phyloP scores from a whole-genome alignment of 2,888 invertebrate genomes.

The Ophion ventricosus region DNA sequence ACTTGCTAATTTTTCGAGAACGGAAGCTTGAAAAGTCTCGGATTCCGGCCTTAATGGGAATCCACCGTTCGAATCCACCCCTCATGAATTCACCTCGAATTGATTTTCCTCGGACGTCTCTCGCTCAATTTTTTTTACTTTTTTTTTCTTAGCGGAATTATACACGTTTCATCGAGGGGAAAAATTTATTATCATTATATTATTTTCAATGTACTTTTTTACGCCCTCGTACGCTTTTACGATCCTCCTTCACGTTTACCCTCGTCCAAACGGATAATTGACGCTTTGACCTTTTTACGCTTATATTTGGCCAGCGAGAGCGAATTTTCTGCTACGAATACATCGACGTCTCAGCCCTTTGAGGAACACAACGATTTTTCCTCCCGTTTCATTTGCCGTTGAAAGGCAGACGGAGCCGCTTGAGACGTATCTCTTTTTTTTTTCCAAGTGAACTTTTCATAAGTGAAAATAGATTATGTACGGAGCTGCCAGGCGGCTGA shows the following conservation, averaged over 20 bases:
- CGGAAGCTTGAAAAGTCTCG: slow-evolving; percentile 11
- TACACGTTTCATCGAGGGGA: background rate
- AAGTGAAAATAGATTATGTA: background rate
- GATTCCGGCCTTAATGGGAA: slow-evolving; percentile 52
- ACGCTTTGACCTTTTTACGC: background rate
- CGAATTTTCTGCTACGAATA: background rate
- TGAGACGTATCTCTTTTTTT: background rate
- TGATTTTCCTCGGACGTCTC: slow-evolving; percentile 14
- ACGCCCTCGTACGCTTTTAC: background rate
- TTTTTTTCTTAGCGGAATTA: slow-evolving; percentile 6
- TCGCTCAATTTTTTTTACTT: background rate
- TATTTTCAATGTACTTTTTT: background rate
- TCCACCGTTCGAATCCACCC: slow-evolving; percentile 26
- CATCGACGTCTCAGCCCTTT: background rate
- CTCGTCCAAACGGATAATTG: background rate
- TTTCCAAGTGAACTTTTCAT: background rate
- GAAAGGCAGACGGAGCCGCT: background rate
- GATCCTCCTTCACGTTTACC: background rate
- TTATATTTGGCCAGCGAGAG: background rate
- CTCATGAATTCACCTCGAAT: slow-evolving; percentile 17
- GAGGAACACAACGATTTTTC: background rate
- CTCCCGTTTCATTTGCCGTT: background rate
- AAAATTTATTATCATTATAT: background rate
- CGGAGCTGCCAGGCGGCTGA: background rate
- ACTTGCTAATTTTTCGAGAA: slow-evolving; percentile 56